phyloP scores from a whole-genome alignment of 2,797 vertebrate species.

The Anniella stebbinsi region DNA sequence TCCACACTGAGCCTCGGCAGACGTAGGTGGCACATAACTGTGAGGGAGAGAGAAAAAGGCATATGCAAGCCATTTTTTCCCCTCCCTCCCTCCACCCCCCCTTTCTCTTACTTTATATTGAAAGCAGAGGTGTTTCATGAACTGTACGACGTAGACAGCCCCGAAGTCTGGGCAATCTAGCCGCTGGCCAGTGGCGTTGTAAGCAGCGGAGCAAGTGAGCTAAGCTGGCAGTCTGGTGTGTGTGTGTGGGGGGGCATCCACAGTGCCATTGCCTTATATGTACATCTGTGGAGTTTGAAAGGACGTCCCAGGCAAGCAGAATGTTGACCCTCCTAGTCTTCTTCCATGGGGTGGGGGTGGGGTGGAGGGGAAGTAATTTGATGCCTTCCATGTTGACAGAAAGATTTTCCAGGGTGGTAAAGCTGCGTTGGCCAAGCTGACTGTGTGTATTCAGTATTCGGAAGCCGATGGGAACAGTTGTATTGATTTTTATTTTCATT shows the following conservation, averaged over 20 bases:
- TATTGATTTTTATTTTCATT: too few relatives aligned
- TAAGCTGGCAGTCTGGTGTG: background rate
- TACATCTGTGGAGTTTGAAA: conserved; percentile 50
- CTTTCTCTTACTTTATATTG: background rate
- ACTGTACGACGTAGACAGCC: conserved; percentile 54
- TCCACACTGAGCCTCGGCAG: conserved; percentile 52
- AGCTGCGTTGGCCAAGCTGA: conserved; percentile 38
- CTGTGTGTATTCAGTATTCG: conserved; percentile 5
- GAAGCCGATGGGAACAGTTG: conserved; percentile 22
- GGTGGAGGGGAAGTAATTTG: conserved; percentile 43
- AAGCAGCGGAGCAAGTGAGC: background rate
- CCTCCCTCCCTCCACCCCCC: background rate
- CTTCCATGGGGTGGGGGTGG: background rate
- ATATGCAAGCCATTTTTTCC: conserved; percentile 29
- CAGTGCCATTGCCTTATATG: conserved; percentile 47
- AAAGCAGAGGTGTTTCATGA: conserved; percentile 69
- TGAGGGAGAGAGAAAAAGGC: background rate
- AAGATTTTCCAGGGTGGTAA: conserved; percentile 45
- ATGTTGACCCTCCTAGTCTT: conserved; percentile 30
- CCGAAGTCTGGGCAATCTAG: background rate
- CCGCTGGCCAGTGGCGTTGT: background rate
- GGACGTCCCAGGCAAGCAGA: conserved; percentile 52
- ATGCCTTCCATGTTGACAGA: conserved; percentile 63
- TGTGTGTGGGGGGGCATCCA: too few relatives aligned
- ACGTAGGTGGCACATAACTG: conserved; percentile 46